Percentiles rank a stretch among this genome's conserved stretches.
These are phyloP conservation scores for Andrena praecox DNA, from an alignment of 2,888 invertebrate genomes.

Conservation along the genomic window DNA sequence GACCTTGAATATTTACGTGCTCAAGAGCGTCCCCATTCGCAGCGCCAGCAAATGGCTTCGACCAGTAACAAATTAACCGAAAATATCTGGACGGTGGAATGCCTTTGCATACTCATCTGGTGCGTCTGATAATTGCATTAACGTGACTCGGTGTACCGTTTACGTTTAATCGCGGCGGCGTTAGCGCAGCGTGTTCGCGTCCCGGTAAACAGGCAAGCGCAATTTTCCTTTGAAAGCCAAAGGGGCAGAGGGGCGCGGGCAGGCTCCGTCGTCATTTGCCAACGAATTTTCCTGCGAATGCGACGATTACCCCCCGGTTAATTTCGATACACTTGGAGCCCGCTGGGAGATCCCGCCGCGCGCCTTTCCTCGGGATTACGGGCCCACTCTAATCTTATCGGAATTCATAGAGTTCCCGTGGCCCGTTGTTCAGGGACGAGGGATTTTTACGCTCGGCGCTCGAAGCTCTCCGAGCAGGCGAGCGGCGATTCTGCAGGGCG, in stretches of 20 bases:
- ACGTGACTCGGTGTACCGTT: slow-evolving; percentile 37
- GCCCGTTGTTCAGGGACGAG: slow-evolving; percentile 14
- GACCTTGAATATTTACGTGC: too few species aligned
- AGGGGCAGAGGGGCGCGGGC: neutral
- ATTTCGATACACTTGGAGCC: slow-evolving; percentile 37
- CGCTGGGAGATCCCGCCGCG: neutral
- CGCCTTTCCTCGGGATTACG: slow-evolving; percentile 15
- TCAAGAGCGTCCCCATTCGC: too few species aligned
- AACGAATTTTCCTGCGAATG: slow-evolving; percentile 38
- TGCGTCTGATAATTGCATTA: slow-evolving; percentile 43
- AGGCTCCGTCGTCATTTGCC: neutral
- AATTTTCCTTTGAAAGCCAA: slow-evolving; percentile 43
- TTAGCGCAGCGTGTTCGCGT: slow-evolving; percentile 19
- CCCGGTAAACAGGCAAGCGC: slow-evolving; percentile 25
- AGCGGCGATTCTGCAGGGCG: slow-evolving; percentile 5
- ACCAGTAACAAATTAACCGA: slow-evolving; percentile 1
- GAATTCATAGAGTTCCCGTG: slow-evolving; percentile 17
- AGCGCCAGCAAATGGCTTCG: neutral
- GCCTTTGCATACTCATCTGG: neutral
- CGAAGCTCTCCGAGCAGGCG: neutral
- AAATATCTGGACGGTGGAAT: neutral
- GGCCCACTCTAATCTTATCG: slow-evolving; percentile 30
- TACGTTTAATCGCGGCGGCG: slow-evolving; percentile 47
- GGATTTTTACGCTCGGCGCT: slow-evolving; percentile 11
- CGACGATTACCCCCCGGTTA: slow-evolving; percentile 27